Evolutionary conservation across 2,113 vertebrate species (phyloP).

Genomic region (Reinhardtius hippoglossoides): DNA sequence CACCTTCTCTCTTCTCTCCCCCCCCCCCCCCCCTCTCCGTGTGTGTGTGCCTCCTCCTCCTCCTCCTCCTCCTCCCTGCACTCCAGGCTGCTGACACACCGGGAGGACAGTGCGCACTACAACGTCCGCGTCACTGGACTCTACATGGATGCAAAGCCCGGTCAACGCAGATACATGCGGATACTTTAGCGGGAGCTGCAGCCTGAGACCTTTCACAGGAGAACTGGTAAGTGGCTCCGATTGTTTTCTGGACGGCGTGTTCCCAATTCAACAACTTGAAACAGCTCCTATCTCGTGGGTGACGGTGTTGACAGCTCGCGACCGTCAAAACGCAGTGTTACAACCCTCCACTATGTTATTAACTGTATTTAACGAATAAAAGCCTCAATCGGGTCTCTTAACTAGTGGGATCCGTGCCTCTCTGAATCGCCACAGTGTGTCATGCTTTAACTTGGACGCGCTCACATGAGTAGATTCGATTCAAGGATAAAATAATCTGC

Average conservation of each 20-base stretch:
- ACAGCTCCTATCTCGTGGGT: conserved; percentile 11
- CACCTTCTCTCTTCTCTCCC: background rate
- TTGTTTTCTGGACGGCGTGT: conserved; percentile 42
- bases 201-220: conserved; percentile 62
- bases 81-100: conserved; percentile 73
- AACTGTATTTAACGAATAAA: background rate
- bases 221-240: conserved; percentile 57
- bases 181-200: conserved; percentile 63
- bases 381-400: background rate
- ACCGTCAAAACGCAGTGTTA: background rate
- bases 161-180: conserved; percentile 62
- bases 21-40: background rate
- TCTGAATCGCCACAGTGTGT: too few species aligned
- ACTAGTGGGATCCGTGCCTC: too few species aligned
- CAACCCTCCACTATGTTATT: too few species aligned
- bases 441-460: conserved; percentile 6
- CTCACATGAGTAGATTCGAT: conserved; percentile 10
- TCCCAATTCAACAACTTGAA: conserved; percentile 53
- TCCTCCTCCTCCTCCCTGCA: conserved; percentile 27
- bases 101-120: conserved; percentile 67
- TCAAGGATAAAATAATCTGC: conserved; percentile 11
- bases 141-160: conserved; percentile 73
- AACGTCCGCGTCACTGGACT: conserved; percentile 68
- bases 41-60: background rate
- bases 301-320: background rate